phyloP scores from a whole-genome alignment of 2,797 vertebrate species.

The Anniella stebbinsi region DNA sequence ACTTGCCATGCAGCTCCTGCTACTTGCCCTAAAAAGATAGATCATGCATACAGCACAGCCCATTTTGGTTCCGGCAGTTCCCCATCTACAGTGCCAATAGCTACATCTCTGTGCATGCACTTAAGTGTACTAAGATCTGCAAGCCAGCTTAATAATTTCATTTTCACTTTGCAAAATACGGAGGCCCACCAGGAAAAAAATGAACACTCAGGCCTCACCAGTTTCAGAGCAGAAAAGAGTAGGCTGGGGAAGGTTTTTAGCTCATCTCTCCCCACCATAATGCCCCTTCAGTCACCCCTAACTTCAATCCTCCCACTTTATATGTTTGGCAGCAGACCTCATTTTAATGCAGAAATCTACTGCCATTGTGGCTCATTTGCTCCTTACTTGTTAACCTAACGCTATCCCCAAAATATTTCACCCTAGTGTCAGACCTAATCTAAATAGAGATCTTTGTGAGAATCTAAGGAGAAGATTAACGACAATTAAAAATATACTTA shows the following conservation, averaged over 20 bases:
- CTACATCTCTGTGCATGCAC: background rate
- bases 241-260: background rate
- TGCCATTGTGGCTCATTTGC: background rate
- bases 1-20: background rate
- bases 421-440: slow-evolving; percentile 63
- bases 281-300: background rate
- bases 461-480: slow-evolving; percentile 74
- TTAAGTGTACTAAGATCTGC: background rate
- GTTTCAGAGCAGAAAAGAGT: background rate
- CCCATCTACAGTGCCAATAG: background rate
- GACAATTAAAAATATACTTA: slow-evolving; percentile 78
- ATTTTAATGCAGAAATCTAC: background rate
- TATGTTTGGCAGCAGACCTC: background rate
- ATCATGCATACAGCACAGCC: no score
- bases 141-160: background rate
- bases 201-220: background rate
- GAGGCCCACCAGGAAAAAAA: no score
- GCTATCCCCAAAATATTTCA: slow-evolving; percentile 58
- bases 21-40: background rate
- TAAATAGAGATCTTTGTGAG: slow-evolving; percentile 69
- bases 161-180: background rate
- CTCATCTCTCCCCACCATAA: background rate
- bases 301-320: background rate
- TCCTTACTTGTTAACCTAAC: slow-evolving; percentile 64
- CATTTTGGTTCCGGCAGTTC: background rate